Conservation (phyloP, 2,113 vertebrate species). For the Nycticebus coucang region DNA sequence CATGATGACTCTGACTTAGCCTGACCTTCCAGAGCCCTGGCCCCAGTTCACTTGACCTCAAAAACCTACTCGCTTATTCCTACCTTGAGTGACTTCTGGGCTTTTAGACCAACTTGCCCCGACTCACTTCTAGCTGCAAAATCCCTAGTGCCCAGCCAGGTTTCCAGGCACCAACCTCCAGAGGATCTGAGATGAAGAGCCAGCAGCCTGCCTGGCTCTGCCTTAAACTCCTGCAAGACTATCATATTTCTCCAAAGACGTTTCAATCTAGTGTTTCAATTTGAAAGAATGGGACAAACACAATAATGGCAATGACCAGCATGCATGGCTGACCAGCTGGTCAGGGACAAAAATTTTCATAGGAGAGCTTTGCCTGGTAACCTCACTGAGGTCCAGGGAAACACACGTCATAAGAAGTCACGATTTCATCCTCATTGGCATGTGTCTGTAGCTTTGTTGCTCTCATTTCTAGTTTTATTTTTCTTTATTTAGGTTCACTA, state of each 20-base stretch:
- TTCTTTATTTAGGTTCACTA: neutral
- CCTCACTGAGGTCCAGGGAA: neutral
- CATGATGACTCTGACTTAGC: conserved; percentile 54
- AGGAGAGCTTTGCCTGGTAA: neutral
- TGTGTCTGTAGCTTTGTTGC: neutral
- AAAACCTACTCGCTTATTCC: conserved; percentile 28
- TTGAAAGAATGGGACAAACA: neutral
- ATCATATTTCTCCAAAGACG: neutral
- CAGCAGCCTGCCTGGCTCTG: conserved; percentile 7
- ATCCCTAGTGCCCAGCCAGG: neutral
- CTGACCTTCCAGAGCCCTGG: conserved; percentile 40
- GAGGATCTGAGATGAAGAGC: neutral
- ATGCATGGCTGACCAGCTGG: neutral
- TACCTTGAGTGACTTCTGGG: neutral
- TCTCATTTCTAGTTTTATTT: neutral
- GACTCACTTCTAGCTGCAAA: conserved; percentile 32
- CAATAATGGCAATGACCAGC: neutral
- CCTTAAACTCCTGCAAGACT: neutral
- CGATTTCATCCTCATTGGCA: neutral
- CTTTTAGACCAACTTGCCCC: neutral
- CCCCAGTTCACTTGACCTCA: conserved; percentile 11
- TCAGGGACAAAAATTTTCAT: neutral
- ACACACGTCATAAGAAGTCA: neutral
- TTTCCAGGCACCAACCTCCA: conserved; percentile 17
- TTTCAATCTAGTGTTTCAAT: neutral